Conservation (phyloP, 2,888 invertebrate genomes). For the Machimus rusticus region DNA sequence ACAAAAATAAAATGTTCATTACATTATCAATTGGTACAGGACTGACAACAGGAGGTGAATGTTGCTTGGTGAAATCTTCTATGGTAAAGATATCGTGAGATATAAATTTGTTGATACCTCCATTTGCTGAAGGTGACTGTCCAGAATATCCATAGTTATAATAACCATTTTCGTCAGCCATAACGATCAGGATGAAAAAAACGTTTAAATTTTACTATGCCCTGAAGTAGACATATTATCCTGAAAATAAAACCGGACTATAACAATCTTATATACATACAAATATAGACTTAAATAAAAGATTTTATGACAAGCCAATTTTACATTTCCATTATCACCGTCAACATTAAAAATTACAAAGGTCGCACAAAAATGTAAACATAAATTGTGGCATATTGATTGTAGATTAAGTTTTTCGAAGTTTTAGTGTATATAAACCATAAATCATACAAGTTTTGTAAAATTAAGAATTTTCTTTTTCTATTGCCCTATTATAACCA, state of each 20-base stretch:
- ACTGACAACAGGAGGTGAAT: background rate
- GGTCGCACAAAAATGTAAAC: too few species aligned
- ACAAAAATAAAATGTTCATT: background rate
- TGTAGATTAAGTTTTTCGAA: too few species aligned
- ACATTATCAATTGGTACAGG: background rate
- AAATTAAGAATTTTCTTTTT: too few species aligned
- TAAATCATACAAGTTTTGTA: too few species aligned
- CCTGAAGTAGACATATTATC: background rate
- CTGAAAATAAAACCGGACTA: background rate
- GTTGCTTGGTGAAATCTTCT: background rate
- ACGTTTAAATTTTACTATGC: background rate
- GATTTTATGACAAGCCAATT: too few species aligned
- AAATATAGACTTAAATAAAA: too few species aligned
- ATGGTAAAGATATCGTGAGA: background rate
- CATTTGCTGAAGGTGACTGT: background rate
- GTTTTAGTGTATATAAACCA: too few species aligned
- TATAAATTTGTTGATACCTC: background rate
- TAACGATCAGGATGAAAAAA: background rate
- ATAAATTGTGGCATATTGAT: too few species aligned
- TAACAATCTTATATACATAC: too few species aligned
- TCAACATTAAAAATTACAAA: too few species aligned
- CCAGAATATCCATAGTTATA: conserved; percentile 18
- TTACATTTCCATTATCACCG: too few species aligned
- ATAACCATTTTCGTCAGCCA: background rate
- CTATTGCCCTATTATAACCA: too few species aligned